Conservation (phyloP, 2,888 invertebrate species). For the Conus canariensis region DNA sequence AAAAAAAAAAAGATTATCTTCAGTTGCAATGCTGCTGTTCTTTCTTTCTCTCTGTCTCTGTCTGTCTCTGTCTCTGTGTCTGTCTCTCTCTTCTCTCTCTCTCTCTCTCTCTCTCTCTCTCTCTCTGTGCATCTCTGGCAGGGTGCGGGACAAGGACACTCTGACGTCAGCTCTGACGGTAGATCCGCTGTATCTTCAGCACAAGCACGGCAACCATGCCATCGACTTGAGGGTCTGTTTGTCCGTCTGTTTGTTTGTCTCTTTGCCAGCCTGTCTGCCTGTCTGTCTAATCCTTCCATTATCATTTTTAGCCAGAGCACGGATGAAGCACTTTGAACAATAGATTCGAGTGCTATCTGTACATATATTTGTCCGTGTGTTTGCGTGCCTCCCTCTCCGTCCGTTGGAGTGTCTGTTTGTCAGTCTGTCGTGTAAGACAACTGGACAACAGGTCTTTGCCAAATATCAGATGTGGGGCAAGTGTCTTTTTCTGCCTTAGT, state of each 20-base stretch:
- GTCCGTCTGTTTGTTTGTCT: neutral
- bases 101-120: no score
- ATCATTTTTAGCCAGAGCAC: no score
- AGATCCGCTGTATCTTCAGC: slow-evolving; percentile 98
- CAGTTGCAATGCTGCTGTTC: no score
- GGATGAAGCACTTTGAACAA: no score
- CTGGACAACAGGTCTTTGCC: no score
- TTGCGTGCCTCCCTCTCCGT: neutral
- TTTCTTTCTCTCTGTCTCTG: no score
- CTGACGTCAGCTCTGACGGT: slow-evolving; percentile 97
- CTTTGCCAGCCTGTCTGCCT: neutral
- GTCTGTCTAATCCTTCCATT: neutral
- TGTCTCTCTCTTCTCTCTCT: no score
- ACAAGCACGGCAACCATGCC: slow-evolving; percentile 87
- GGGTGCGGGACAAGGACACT: slow-evolving; percentile 92
- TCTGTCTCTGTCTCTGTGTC: neutral
- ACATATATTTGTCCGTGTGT: slow-evolving; percentile 3
- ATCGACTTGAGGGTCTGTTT: slow-evolving; percentile 87
- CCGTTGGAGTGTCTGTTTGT: neutral
- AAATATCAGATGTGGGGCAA: no score
- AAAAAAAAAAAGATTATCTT: no score
- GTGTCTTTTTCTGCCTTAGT: neutral
- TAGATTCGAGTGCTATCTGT: neutral
- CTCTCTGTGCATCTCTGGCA: slow-evolving; percentile 63
- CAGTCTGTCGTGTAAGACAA: neutral